Evolutionary conservation across 2,888 invertebrate genomes (phyloP).

Genomic region (Drosophila stalkeri): DNA sequence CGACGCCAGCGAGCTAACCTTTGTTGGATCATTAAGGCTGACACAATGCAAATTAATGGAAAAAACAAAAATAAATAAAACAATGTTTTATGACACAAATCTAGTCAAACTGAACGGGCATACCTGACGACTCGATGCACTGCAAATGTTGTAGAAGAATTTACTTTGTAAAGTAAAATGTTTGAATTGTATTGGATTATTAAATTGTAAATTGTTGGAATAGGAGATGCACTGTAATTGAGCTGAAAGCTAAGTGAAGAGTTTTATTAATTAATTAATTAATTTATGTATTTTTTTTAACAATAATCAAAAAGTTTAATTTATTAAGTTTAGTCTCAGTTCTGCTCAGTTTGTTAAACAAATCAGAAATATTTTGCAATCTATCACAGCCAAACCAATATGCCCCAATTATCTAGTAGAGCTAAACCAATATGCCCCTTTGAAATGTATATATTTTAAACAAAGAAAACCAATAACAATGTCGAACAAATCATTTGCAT

Average conservation of each 20-base stretch:
- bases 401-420: no score
- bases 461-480: conserved; percentile 11
- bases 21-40: conserved; percentile 62
- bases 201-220: not conserved
- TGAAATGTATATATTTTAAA: not conserved
- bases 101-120: conserved; percentile 59
- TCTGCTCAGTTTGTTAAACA: not conserved
- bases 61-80: conserved; percentile 37
- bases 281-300: no score
- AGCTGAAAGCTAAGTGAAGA: no score
- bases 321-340: not conserved
- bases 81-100: conserved; percentile 41
- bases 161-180: not conserved
- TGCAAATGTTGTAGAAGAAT: conserved; percentile 21
- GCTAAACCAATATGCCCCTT: not conserved
- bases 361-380: not conserved
- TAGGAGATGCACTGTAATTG: not conserved
- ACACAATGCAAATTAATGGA: conserved; percentile 51
- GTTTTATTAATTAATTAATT: no score
- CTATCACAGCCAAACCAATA: not conserved
- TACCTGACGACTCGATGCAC: conserved; percentile 25
- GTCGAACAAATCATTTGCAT: conserved; percentile 61
- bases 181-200: not conserved
- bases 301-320: not conserved
- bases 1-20: conserved; percentile 53